Conservation (phyloP, 2,113 vertebrate genomes). For the Donacobius atricapilla region DNA sequence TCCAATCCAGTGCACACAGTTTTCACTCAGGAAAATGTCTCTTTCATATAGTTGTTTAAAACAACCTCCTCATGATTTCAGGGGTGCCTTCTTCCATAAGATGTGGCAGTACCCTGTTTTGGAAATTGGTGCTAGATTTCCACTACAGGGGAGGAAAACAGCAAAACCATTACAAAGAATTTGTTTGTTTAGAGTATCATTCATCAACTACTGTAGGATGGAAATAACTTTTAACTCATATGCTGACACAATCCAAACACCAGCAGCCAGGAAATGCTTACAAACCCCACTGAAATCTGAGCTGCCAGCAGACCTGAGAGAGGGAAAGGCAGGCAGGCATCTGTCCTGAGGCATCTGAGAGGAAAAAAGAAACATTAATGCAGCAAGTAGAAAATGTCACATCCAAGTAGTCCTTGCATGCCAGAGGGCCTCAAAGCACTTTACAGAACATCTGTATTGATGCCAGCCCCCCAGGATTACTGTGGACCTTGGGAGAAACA, state of each 20-base stretch:
- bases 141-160: not conserved
- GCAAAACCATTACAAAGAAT: not conserved
- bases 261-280: not conserved
- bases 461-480: accelerated
- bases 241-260: not conserved
- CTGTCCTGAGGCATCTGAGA: not conserved
- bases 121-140: not conserved
- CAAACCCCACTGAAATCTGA: not conserved
- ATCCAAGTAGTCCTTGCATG: not conserved
- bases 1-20: not conserved
- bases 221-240: not conserved
- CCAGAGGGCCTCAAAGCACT: not conserved
- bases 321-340: not conserved
- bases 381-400: not conserved
- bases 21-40: not conserved
- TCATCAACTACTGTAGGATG: not conserved
- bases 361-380: not conserved
- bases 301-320: not conserved
- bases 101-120: not conserved
- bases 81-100: not conserved
- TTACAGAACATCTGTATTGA: not conserved
- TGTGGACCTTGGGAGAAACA: not conserved
- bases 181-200: not conserved
- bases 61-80: not conserved
- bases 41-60: not conserved